Evolutionary conservation across 2,888 invertebrate species (phyloP).

Genomic region (Ashinkailepas kermadecensis): DNA sequence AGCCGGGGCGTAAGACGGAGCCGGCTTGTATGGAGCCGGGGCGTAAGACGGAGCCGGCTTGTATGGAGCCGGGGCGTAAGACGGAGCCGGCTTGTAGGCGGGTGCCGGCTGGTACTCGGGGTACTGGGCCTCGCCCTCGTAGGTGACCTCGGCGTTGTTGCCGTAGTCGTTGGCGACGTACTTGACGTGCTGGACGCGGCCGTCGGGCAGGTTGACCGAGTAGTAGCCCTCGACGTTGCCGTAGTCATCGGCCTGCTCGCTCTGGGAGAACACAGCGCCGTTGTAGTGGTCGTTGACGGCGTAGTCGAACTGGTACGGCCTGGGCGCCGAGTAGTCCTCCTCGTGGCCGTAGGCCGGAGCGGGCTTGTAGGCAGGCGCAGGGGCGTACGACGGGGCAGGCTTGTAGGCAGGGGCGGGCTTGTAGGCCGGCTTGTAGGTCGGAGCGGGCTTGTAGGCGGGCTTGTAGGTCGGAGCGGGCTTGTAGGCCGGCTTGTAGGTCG

Average conservation of each 20-base stretch:
- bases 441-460: constrained; percentile 23
- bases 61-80: no score
- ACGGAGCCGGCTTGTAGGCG: no score
- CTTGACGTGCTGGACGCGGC: constrained; percentile 32
- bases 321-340: constrained; percentile 6
- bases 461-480: constrained; percentile 21
- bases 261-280: constrained; percentile 28
- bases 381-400: constrained; percentile 11
- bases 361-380: background rate
- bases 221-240: constrained; percentile 32
- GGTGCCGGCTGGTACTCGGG: constrained; percentile 22
- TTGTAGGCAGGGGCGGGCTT: constrained; percentile 24
- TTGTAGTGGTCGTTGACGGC: constrained; percentile 29
- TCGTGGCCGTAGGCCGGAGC: background rate
- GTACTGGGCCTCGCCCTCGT: constrained; percentile 32
- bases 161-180: constrained; percentile 32
- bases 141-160: constrained; percentile 30
- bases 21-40: constrained; percentile 35
- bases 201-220: constrained; percentile 33
- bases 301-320: constrained; percentile 28
- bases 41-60: no score
- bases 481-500: constrained; percentile 8
- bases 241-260: constrained; percentile 29
- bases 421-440: constrained; percentile 26
- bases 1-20: no score